These are phyloP conservation scores for Sinocyclocheilus rhinocerous DNA, from an alignment of 2,113 vertebrate species.

Conservation along the genomic window DNA sequence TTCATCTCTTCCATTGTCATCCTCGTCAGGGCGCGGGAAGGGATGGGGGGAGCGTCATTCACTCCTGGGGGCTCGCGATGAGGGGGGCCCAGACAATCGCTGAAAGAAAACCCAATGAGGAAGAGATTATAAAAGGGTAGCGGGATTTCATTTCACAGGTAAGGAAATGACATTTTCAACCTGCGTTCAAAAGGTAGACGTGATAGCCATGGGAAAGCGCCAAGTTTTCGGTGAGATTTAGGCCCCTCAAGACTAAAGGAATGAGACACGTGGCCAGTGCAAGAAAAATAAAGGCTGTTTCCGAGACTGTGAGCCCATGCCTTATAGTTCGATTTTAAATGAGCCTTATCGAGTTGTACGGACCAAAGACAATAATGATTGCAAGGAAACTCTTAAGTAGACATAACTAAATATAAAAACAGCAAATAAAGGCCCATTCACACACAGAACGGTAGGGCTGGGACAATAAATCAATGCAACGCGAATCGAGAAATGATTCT, in stretches of 20 bases:
- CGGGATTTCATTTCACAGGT: constrained; percentile 21
- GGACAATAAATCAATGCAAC: too few species aligned
- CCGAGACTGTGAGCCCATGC: too few species aligned
- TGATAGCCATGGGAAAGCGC: constrained; percentile 8
- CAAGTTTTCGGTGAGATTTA: constrained; percentile 4
- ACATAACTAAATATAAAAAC: too few species aligned
- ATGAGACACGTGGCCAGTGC: background rate
- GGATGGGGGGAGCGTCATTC: constrained; percentile 70
- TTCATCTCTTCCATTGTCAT: constrained; percentile 82
- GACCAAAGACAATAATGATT: background rate
- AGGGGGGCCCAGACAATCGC: constrained; percentile 22
- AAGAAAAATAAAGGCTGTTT: constrained; percentile 12
- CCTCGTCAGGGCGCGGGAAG: constrained; percentile 79
- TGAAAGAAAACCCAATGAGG: background rate
- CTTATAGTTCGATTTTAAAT: background rate
- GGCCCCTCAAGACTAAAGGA: background rate
- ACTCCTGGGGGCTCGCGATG: constrained; percentile 60
- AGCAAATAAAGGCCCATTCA: too few species aligned
- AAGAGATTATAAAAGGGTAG: constrained; percentile 30
- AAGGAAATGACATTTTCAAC: constrained; percentile 40
- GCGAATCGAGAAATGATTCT: too few species aligned
- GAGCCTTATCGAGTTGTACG: background rate
- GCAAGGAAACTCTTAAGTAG: background rate
- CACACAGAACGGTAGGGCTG: too few species aligned
- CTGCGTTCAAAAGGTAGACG: background rate